Percentiles rank a stretch among this genome's conserved stretches.
These are phyloP conservation scores for Phyllopteryx taeniolatus DNA, from an alignment of 2,113 vertebrate species.

Conservation along the genomic window DNA sequence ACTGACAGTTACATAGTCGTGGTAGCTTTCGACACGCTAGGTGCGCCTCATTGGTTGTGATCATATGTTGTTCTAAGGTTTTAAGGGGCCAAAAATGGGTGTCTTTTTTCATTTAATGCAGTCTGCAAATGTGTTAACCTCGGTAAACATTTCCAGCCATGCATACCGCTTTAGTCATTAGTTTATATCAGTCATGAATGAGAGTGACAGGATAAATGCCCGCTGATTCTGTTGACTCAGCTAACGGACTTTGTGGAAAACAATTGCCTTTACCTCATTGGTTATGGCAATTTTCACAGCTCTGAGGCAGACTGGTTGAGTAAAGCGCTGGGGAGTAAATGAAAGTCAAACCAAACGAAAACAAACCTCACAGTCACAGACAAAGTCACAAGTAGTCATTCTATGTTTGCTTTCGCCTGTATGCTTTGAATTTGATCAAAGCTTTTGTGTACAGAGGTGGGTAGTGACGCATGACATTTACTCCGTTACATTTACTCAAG, in stretches of 20 bases:
- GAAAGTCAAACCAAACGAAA: neutral
- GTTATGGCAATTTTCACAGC: conserved; percentile 36
- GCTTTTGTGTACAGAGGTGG: too few species aligned
- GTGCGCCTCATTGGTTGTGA: conserved; percentile 48
- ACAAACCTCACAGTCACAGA: neutral
- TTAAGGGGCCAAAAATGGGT: conserved; percentile 10
- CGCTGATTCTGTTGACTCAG: conserved; percentile 37
- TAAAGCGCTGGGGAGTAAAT: neutral
- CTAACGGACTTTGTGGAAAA: conserved; percentile 43
- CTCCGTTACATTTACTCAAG: too few species aligned
- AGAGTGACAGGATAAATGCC: conserved; percentile 37
- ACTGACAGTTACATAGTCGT: conserved; percentile 45
- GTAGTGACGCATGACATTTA: too few species aligned
- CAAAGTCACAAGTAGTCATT: too few species aligned
- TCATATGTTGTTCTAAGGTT: conserved; percentile 55
- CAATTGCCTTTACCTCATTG: conserved; percentile 46
- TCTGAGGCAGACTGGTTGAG: conserved; percentile 8
- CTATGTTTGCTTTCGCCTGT: too few species aligned
- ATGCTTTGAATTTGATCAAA: too few species aligned
- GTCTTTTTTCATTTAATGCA: conserved; percentile 15
- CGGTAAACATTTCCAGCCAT: conserved; percentile 30
- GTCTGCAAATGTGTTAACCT: conserved; percentile 14
- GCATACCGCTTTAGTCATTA: conserved; percentile 17
- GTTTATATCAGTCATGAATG: conserved; percentile 26
- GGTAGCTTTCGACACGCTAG: conserved; percentile 59